Evolutionary conservation across 2,888 invertebrate species (phyloP).

Genomic region (Hirtodrosophila cameraria): DNA sequence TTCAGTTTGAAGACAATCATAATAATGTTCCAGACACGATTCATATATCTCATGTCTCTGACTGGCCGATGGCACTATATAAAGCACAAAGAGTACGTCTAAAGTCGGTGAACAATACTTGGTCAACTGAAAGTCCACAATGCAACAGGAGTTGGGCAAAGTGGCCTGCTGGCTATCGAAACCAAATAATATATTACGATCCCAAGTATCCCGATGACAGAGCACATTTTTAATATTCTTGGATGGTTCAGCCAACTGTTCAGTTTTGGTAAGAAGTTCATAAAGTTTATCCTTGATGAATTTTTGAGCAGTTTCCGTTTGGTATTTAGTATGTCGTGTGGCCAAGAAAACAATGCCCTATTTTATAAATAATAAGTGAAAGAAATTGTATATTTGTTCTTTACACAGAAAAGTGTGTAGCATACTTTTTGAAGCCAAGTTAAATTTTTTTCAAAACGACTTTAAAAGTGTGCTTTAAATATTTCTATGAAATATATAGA

Average conservation of each 20-base stretch:
- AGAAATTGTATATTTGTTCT: too few species aligned
- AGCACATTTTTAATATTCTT: conserved; percentile 83
- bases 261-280: conserved; percentile 55
- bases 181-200: conserved; percentile 81
- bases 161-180: conserved; percentile 65
- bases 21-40: conserved; percentile 84
- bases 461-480: not conserved
- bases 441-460: not conserved
- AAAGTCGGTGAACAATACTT: conserved; percentile 86
- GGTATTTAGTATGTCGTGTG: conserved; percentile 70
- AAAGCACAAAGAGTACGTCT: conserved; percentile 85
- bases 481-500: too few species aligned
- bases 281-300: conserved; percentile 70
- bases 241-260: conserved; percentile 73
- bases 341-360: conserved; percentile 76
- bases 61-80: conserved; percentile 82
- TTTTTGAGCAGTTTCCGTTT: conserved; percentile 51
- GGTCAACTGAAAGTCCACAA: conserved; percentile 86
- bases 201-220: conserved; percentile 84
- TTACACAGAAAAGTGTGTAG: too few species aligned
- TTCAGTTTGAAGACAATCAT: conserved; percentile 70
- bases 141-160: conserved; percentile 82
- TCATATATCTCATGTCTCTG: conserved; percentile 81
- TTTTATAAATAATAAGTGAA: too few species aligned
- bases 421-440: too few species aligned